Evolutionary conservation across 2,797 vertebrate genomes (phyloP).

Genomic region (Fistularia commersonii): DNA sequence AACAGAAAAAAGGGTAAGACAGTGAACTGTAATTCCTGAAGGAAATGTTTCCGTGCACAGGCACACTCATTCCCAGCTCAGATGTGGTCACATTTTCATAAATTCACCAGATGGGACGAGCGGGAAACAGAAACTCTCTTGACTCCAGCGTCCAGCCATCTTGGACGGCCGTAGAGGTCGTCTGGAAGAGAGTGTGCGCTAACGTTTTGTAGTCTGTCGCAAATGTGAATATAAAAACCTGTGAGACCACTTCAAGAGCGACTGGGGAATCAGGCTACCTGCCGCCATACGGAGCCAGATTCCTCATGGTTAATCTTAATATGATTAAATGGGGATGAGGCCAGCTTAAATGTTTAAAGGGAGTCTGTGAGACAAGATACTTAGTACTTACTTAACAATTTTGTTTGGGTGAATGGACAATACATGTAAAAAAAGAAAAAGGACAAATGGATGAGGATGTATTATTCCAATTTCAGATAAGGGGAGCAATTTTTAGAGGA

Average conservation of each 20-base stretch:
- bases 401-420: no score
- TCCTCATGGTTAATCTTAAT: conserved; percentile 28
- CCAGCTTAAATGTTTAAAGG: conserved; percentile 29
- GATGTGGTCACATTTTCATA: conserved; percentile 21
- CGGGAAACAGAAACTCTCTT: conserved; percentile 26
- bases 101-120: conserved; percentile 44
- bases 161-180: conserved; percentile 18
- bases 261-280: background rate
- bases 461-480: no score
- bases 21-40: conserved; percentile 8
- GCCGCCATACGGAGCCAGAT: conserved; percentile 17
- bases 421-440: no score
- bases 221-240: conserved; percentile 7
- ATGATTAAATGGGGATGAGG: conserved; percentile 38
- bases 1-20: background rate
- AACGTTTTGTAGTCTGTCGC: background rate
- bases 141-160: background rate
- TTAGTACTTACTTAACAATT: background rate
- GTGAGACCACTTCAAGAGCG: conserved; percentile 1
- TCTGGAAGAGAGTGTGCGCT: conserved; percentile 4
- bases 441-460: no score
- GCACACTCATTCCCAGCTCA: conserved; percentile 8
- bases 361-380: conserved; percentile 17
- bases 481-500: no score
- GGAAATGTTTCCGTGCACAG: conserved; percentile 25